These are phyloP conservation scores for Prionailurus viverrinus DNA, from an alignment of 2,113 vertebrate genomes.

Conservation along the genomic window DNA sequence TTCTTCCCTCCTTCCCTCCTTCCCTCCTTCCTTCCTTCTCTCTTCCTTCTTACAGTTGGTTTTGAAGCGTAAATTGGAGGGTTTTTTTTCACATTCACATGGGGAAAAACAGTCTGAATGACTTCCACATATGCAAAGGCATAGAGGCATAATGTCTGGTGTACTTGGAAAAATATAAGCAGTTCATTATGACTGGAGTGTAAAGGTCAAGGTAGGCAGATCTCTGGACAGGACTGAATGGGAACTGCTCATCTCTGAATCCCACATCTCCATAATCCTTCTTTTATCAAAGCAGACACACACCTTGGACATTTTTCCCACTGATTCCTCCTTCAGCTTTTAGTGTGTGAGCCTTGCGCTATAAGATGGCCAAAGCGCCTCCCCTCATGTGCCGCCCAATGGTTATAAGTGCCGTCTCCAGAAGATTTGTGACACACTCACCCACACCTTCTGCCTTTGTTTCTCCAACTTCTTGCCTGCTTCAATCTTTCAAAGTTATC, in stretches of 20 bases:
- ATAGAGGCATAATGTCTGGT: not conserved
- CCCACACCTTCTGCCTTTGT: not conserved
- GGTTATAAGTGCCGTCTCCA: not conserved
- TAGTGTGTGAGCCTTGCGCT: not conserved
- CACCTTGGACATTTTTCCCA: not conserved
- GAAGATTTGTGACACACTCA: not conserved
- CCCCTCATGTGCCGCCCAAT: not conserved
- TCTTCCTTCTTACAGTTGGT: not conserved
- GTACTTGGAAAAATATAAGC: not conserved
- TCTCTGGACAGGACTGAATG: not conserved
- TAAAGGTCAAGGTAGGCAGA: not conserved
- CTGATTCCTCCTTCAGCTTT: not conserved
- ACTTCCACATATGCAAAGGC: not conserved
- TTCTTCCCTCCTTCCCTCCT: too few relatives aligned
- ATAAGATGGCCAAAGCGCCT: not conserved
- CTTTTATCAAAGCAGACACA: not conserved
- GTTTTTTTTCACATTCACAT: not conserved
- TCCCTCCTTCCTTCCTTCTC: not conserved
- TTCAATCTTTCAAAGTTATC: not conserved
- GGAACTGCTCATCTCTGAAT: not conserved
- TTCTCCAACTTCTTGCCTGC: not conserved
- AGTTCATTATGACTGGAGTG: not conserved
- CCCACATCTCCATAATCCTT: not conserved
- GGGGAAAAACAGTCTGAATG: not conserved
- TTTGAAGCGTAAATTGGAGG: not conserved